A percentile compares a stretch with the other conserved stretches of the same genome.
Conservation (phyloP, 1,140 invertebrate genomes). For the Panulirus ornatus region DNA sequence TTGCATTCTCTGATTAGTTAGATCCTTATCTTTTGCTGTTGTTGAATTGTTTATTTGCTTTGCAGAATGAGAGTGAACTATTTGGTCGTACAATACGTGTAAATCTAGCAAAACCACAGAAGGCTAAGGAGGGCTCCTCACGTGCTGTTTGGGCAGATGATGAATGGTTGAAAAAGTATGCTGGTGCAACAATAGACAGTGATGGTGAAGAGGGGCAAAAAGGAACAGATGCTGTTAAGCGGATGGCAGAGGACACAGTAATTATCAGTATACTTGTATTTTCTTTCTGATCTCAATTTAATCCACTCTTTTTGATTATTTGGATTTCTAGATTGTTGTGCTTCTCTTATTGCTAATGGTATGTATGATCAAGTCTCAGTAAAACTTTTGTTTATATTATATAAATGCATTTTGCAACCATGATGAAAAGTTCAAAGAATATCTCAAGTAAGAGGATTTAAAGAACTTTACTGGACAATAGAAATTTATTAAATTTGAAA, state of each 20-base stretch:
- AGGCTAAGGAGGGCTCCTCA: conserved; percentile 92
- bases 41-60: too few relatives aligned
- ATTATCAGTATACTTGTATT: not conserved
- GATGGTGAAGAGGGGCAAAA: conserved; percentile 73
- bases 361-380: too few relatives aligned
- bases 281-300: not conserved
- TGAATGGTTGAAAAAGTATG: conserved; percentile 96
- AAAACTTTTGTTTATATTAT: too few relatives aligned
- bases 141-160: conserved; percentile 98
- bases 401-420: too few relatives aligned
- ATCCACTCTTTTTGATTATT: not conserved
- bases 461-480: too few relatives aligned
- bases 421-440: too few relatives aligned
- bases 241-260: not conserved
- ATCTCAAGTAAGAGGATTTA: too few relatives aligned
- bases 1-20: too few relatives aligned
- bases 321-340: not conserved
- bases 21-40: too few relatives aligned
- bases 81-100: conserved; percentile 98
- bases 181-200: conserved; percentile 87
- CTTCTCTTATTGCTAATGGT: not conserved
- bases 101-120: conserved; percentile 97
- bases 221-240: not conserved
- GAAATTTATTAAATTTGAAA: too few relatives aligned
- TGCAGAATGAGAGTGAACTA: conserved; percentile 96